Conservation (phyloP, 2,797 vertebrate species). For the Neosalanx taihuensis region DNA sequence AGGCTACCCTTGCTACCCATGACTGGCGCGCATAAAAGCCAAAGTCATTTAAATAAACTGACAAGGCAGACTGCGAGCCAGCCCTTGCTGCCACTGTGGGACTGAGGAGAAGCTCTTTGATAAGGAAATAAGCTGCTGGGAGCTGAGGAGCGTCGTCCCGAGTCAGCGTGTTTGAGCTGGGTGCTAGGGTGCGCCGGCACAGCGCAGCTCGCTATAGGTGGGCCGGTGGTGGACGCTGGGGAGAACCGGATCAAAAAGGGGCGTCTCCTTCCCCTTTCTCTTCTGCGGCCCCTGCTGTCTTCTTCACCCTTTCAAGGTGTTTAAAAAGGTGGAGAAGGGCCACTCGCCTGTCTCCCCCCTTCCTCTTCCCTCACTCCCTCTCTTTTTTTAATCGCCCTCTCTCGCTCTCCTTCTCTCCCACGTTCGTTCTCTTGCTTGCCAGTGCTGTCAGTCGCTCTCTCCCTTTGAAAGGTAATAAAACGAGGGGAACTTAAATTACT, state of each 20-base stretch:
- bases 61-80: constrained; percentile 29
- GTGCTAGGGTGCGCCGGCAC: constrained; percentile 42
- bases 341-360: constrained; percentile 5
- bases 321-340: constrained; percentile 28
- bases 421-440: not conserved
- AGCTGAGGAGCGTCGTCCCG: constrained; percentile 14
- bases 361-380: not conserved
- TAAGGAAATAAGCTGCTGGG: constrained; percentile 46
- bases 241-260: constrained; percentile 41
- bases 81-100: constrained; percentile 29
- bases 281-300: not conserved
- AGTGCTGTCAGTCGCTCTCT: not conserved
- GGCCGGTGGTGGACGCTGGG: constrained; percentile 25
- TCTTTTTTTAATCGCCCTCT: constrained; percentile 16
- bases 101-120: constrained; percentile 47
- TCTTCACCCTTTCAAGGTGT: not conserved
- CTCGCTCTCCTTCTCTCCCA: not conserved
- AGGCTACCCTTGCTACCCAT: constrained; percentile 16
- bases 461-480: constrained; percentile 20
- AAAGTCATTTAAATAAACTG: constrained; percentile 49
- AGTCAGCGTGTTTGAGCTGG: constrained; percentile 48
- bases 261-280: constrained; percentile 11
- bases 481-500: constrained; percentile 37
- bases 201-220: constrained; percentile 18
- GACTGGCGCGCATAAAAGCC: constrained; percentile 34